phyloP scores from a whole-genome alignment of 2,888 invertebrate species.

The Orthonychiurus folsomi region DNA sequence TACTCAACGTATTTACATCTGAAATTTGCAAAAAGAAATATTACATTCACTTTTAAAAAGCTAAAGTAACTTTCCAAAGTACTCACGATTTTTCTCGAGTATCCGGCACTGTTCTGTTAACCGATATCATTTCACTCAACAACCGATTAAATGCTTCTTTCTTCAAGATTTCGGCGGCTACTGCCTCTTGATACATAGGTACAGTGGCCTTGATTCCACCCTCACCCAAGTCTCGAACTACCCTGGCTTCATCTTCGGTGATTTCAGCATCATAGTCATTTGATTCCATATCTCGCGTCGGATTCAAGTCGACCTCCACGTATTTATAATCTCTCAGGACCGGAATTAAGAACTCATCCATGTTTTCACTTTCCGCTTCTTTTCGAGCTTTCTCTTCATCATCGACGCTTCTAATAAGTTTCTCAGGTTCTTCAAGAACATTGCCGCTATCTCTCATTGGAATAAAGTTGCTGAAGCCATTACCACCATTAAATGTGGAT shows the following conservation, averaged over 20 bases:
- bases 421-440: neutral
- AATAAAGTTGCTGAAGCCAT: neutral
- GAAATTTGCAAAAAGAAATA: constrained; percentile 19
- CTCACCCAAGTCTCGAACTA: constrained; percentile 63
- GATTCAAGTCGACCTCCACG: constrained; percentile 29
- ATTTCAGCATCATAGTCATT: constrained; percentile 49
- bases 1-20: constrained; percentile 56
- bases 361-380: constrained; percentile 25
- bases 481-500: neutral
- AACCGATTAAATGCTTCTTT: constrained; percentile 80
- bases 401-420: neutral
- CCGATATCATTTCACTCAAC: constrained; percentile 76
- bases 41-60: neutral
- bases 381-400: neutral
- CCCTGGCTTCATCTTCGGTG: constrained; percentile 54
- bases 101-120: constrained; percentile 69
- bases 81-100: constrained; percentile 48
- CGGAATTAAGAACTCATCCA: constrained; percentile 36
- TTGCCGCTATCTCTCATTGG: neutral
- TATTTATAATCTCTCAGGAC: constrained; percentile 32
- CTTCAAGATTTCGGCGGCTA: constrained; percentile 59
- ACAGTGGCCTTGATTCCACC: constrained; percentile 60
- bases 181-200: constrained; percentile 54
- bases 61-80: neutral
- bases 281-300: constrained; percentile 9